Evolutionary conservation across 2,888 invertebrate species (phyloP), one percentile per base, ranked within the genome.

Genomic region (Eumacrocentrus americanus): DNA sequence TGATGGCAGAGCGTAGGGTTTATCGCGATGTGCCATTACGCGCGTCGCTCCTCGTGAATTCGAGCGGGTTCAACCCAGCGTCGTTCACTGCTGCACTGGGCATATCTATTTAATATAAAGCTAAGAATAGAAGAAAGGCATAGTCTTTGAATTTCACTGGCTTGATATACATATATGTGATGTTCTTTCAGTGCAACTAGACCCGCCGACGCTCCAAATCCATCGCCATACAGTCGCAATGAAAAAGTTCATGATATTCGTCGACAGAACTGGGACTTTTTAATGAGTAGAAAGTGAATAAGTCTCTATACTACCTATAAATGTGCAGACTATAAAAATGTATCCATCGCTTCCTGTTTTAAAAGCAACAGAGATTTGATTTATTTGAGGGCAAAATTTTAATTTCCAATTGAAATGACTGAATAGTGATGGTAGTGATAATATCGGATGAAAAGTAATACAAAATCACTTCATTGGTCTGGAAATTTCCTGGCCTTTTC

Each of bases 11-110:
- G 29, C 23, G 12, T 16, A 20, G 50, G 25, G 40, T 50, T 50
- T 50, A 58, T 50, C 58, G 40, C 58, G 40, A 25, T 58, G 58
- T 51, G 29, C 58, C 29, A 58, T 58, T 58, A 58, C 37, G 38
- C 20, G 48, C 57, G 42, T 42, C 50, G 25, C 20, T 47, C 38
- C 58, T 58, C 58, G 51, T 51, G 37, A 51, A 51, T 35, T 51
- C 35, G 37, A 20, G 18, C 16, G 34, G 22, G 51, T 51, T 34
- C 20, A 37, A 20, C 14, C 35, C 35, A 37, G 37, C 35, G 12
- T n/a, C 37, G 16, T 22, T 51, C 44, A 52, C 20, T 42, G 12
- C n/a, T 23, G 23, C n/a, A 46, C 29, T 12, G n/a, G 23, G n/a
- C 11, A 18, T 20, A 23, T 11, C 40, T 14, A 25, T 9, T 14